These are phyloP conservation scores for Darevskia mixta DNA, from an alignment of 2,797 vertebrate genomes.

Conservation along the genomic window DNA sequence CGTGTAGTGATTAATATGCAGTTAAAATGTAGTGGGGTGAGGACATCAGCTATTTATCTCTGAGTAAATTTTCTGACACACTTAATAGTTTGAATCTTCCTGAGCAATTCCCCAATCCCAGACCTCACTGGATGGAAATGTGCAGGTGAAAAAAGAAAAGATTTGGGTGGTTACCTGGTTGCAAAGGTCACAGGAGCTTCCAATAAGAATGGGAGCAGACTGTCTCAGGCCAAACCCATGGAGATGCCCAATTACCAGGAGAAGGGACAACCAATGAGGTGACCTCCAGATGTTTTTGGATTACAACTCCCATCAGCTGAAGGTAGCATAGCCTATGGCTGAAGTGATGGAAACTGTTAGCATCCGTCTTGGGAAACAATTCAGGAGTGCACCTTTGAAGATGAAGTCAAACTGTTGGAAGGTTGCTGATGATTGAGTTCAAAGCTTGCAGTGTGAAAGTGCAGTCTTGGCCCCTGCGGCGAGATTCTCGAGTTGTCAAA, in stretches of 20 bases:
- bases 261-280: too few relatives aligned
- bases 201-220: neutral
- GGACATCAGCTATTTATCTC: neutral
- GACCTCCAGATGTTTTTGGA: too few relatives aligned
- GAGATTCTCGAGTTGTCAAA: neutral
- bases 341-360: too few relatives aligned
- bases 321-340: too few relatives aligned
- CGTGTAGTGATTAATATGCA: slow-evolving; percentile 22
- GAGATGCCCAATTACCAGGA: too few relatives aligned
- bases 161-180: neutral
- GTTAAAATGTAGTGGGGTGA: neutral
- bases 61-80: neutral
- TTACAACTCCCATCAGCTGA: too few relatives aligned
- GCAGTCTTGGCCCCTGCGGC: neutral
- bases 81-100: neutral
- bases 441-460: too few relatives aligned
- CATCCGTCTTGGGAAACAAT: too few relatives aligned
- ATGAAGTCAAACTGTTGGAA: too few relatives aligned
- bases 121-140: neutral
- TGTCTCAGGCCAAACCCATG: neutral
- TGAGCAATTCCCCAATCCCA: neutral
- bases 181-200: neutral
- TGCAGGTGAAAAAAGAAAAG: neutral
- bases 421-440: neutral
- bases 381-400: too few relatives aligned